Percentiles rank a stretch among this genome's conserved stretches.
These are phyloP conservation scores for Synergus laeviventris DNA, from an alignment of 2,888 invertebrate genomes.

Conservation along the genomic window DNA sequence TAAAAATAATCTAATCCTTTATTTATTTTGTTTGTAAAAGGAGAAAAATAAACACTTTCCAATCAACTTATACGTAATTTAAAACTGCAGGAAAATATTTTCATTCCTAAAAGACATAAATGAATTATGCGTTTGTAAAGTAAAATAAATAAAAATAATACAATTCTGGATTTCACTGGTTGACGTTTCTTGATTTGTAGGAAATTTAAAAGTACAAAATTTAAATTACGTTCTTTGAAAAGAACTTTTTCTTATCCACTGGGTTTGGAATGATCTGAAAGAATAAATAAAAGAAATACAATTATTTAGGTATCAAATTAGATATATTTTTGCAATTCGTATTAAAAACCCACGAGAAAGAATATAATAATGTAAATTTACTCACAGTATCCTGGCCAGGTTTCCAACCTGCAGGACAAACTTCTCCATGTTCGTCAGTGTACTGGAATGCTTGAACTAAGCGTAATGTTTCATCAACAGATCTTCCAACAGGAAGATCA, in stretches of 20 bases:
- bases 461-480: constrained; percentile 95
- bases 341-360: not conserved
- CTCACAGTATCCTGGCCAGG: constrained; percentile 94
- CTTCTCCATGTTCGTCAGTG: constrained; percentile 94
- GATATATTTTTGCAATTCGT: not conserved
- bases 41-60: constrained; percentile 8
- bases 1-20: constrained; percentile 18
- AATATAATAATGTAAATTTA: not conserved
- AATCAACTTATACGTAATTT: not conserved
- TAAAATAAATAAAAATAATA: not conserved
- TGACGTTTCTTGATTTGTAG: not conserved
- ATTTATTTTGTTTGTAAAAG: constrained; percentile 22
- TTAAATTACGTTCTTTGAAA: constrained; percentile 14
- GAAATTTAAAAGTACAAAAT: not conserved
- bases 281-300: not conserved
- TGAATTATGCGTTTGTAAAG: not conserved
- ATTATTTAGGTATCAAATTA: not conserved
- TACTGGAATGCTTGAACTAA: constrained; percentile 97
- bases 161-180: constrained; percentile 20
- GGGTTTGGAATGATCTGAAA: constrained; percentile 38
- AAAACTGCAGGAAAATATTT: not conserved
- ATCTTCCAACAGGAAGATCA: constrained; percentile 94
- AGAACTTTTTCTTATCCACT: constrained; percentile 24
- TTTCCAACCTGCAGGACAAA: constrained; percentile 97
- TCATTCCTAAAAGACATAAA: not conserved